Percentiles rank a stretch among this genome's conserved stretches.
These are phyloP conservation scores for Phocides pigmalion DNA, from an alignment of 1,140 invertebrate genomes.

Conservation along the genomic window DNA sequence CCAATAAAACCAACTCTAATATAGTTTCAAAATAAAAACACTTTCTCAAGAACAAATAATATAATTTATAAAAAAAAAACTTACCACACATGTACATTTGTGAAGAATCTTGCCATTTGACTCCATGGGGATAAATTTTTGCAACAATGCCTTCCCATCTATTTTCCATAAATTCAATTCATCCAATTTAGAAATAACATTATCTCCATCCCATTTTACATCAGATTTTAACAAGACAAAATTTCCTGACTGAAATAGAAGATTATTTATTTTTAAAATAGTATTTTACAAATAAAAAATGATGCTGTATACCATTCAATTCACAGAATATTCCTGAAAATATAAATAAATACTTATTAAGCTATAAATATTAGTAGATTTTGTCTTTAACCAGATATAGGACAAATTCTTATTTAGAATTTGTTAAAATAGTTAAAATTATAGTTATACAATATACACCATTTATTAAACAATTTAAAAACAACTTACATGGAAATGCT, in stretches of 20 bases:
- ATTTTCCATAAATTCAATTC: conserved; percentile 90
- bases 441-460: background rate
- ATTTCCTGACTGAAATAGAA: conserved; percentile 85
- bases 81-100: conserved; percentile 91
- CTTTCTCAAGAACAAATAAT: background rate
- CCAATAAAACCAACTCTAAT: too few relatives aligned
- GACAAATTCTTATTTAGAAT: too few relatives aligned
- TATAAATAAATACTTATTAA: too few relatives aligned
- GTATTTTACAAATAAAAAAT: too few relatives aligned
- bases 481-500: conserved; percentile 80
- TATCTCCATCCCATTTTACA: conserved; percentile 84
- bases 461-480: too few relatives aligned
- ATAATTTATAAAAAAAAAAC: conserved; percentile 36
- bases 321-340: too few relatives aligned
- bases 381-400: too few relatives aligned
- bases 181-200: conserved; percentile 77
- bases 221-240: conserved; percentile 88
- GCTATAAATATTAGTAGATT: too few relatives aligned
- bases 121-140: conserved; percentile 90
- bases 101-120: conserved; percentile 88
- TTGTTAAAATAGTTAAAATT: too few relatives aligned
- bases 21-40: too few relatives aligned
- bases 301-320: too few relatives aligned
- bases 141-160: conserved; percentile 90
- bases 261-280: background rate